phyloP scores from a whole-genome alignment of 1,140 invertebrate genomes.

The Drosophila biarmipes region DNA sequence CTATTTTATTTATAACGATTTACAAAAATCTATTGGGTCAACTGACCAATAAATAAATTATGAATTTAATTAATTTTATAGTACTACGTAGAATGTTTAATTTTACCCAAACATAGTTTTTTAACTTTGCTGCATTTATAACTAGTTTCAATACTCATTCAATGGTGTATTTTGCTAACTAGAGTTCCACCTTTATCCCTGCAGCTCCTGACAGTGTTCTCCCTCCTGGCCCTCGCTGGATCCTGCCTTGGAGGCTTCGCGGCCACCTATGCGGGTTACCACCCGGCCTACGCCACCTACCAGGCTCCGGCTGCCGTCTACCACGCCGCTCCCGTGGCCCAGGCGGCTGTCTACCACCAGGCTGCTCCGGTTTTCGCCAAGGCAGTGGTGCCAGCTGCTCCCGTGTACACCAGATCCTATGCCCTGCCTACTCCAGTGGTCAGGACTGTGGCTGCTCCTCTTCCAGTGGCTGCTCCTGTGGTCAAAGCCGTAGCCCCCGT shows the following conservation, averaged over 20 bases:
- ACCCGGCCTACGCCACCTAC: conserved; percentile 64
- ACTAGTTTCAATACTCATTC: too few species aligned
- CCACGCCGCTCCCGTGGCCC: conserved; percentile 57
- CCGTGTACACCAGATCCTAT: conserved; percentile 61
- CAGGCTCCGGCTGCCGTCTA: conserved; percentile 53
- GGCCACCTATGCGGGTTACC: conserved; percentile 71
- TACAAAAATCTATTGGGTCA: too few species aligned
- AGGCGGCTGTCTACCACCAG: conserved; percentile 57
- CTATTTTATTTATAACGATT: neutral
- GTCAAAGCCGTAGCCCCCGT: conserved; percentile 24
- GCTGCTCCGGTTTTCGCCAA: conserved; percentile 53
- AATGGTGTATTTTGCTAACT: too few species aligned
- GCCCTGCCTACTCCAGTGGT: conserved; percentile 47
- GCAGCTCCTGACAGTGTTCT: conserved; percentile 53
- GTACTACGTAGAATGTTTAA: too few species aligned
- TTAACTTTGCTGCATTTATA: too few species aligned
- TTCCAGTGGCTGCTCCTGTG: conserved; percentile 36
- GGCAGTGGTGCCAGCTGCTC: conserved; percentile 44
- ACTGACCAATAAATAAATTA: too few species aligned
- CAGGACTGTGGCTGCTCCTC: conserved; percentile 45
- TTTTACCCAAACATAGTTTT: too few species aligned
- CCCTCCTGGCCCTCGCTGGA: conserved; percentile 61
- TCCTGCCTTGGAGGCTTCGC: conserved; percentile 67
- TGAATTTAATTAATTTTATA: too few species aligned
- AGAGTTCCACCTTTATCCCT: neutral